Base-by-base conservation (phyloP, 2,113 vertebrate genomes). In the Gambusia affinis region DNA sequence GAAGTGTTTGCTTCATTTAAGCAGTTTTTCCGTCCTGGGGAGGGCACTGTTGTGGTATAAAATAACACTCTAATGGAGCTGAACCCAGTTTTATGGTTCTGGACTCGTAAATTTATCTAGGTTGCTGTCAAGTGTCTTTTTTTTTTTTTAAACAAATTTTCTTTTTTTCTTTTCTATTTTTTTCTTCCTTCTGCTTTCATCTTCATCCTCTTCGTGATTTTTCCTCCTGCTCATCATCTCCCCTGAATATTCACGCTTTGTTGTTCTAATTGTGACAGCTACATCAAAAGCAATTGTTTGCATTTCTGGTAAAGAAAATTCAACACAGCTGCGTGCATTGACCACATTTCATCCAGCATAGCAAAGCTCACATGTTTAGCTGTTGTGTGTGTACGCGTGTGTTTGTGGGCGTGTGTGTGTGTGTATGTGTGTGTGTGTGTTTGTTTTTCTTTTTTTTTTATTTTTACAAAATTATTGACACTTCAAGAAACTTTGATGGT, bases 251-350 rank as follows among this genome's bases (percentile, higher is more conserved):
- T 57, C 57, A 39, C 33, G 19, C 51, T 42, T 65, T 79, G 66
- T 80, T 76, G 64, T 78, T 82, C 51, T 39, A 79, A 80, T 80
- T 42, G 0, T 72, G 73, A 78, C 78, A 67, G 78, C 63, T 4
- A 60, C 75, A 82, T 80, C 73, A 80, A 70, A 81, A 65, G 29
- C 42, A 22, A 73, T 62, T 60, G 60, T 30, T 71, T 27, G 60
- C 33, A 29, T 73, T 66, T 60, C 39, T 33, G 47, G 39, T 65
- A 63, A 42, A 42, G 14, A 44, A 72, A 51, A 73, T 2, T 24
- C 72, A 42, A 27, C 44, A 60, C 75, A 67, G 12, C 64, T n/a
- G 35, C 62, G 17, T 30, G 15, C 39, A 70, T 76, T 66, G 63
- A 73, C 42, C 31, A 37, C 22, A 39, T 72, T 69, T 65, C 61